phyloP scores from a whole-genome alignment of 2,797 vertebrate species.

The Eutrigla gurnardus region DNA sequence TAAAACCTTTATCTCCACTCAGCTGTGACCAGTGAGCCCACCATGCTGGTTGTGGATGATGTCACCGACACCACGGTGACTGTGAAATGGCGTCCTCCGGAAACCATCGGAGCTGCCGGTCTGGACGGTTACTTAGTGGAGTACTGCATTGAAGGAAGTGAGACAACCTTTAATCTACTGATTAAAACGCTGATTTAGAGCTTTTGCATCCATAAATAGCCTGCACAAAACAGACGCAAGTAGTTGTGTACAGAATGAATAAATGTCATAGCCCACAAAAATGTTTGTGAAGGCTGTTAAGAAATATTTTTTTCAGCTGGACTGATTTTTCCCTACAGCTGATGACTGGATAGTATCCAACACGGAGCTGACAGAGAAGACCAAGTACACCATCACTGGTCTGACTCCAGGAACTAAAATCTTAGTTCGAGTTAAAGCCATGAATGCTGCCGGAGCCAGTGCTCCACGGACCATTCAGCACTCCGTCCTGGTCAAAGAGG shows the following conservation, averaged over 20 bases:
- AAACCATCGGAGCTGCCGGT: constrained; percentile 96
- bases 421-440: constrained; percentile 92
- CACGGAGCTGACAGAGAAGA: constrained; percentile 92
- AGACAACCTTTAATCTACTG: constrained; percentile 68
- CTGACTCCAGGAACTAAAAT: constrained; percentile 89
- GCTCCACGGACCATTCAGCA: constrained; percentile 90
- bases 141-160: constrained; percentile 98
- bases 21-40: constrained; percentile 99
- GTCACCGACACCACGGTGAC: constrained; percentile 94
- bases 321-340: constrained; percentile 73
- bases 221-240: no score
- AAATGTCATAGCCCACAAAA: constrained; percentile 9
- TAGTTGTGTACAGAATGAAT: no score
- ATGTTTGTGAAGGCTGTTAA: neutral
- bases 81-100: constrained; percentile 97
- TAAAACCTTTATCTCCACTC: constrained; percentile 32
- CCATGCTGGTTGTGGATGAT: constrained; percentile 92
- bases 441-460: constrained; percentile 94
- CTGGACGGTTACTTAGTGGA: constrained; percentile 96
- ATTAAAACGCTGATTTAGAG: neutral
- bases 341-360: constrained; percentile 92
- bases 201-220: neutral
- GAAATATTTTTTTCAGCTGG: neutral
- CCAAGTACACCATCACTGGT: constrained; percentile 91
- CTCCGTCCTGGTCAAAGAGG: constrained; percentile 93